phyloP scores from a whole-genome alignment of 2,797 vertebrate species.

The Hydrophis major region DNA sequence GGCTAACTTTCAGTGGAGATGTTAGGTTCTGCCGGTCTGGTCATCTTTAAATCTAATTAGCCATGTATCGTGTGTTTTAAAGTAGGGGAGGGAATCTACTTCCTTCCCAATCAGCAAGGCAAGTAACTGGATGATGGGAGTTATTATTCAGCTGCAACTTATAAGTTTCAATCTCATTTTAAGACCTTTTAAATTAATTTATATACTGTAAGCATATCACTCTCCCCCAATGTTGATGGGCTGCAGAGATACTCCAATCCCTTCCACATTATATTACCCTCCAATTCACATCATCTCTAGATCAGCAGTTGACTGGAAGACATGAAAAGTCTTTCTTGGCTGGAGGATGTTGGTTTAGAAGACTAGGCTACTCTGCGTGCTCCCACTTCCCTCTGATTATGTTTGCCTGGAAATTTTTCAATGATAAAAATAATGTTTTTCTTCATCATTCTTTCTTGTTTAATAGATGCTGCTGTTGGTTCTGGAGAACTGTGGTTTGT shows the following conservation, averaged over 20 bases:
- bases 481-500: constrained; percentile 98
- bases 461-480: constrained; percentile 87
- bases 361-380: background rate
- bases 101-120: background rate
- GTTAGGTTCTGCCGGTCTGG: background rate
- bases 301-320: background rate
- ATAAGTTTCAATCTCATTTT: background rate
- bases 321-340: background rate
- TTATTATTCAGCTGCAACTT: background rate
- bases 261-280: background rate
- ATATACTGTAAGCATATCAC: background rate
- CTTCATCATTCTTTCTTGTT: background rate
- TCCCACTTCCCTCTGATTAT: background rate
- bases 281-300: background rate
- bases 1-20: background rate
- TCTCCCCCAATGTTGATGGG: background rate
- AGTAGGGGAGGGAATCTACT: background rate
- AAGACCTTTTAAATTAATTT: background rate
- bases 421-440: background rate
- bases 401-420: background rate
- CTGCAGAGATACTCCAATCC: background rate
- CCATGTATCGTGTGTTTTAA: background rate
- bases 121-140: background rate
- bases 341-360: background rate
- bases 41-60: background rate